Percentiles rank a stretch among this genome's conserved stretches.
phyloP scores from a whole-genome alignment of 2,113 vertebrate species.

The Ammodramus savannarum region DNA sequence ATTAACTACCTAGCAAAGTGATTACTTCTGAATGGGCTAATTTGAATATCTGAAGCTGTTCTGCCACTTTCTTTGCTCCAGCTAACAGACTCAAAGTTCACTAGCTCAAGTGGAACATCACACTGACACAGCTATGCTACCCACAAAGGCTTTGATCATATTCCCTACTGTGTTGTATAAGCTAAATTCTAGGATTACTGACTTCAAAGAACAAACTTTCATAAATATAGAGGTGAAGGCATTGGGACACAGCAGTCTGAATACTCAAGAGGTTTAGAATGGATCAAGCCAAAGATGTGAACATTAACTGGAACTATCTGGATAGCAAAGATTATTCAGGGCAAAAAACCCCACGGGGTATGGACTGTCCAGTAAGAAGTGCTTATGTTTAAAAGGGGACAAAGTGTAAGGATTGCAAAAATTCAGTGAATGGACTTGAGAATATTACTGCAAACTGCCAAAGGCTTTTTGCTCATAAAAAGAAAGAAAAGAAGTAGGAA shows the following conservation, averaged over 20 bases:
- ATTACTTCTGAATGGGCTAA: neutral
- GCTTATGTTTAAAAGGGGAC: neutral
- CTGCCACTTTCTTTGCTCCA: neutral
- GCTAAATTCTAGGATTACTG: neutral
- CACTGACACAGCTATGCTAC: neutral
- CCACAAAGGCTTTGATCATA: neutral
- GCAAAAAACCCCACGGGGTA: neutral
- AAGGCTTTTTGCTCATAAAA: neutral
- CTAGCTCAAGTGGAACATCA: slow-evolving; percentile 9
- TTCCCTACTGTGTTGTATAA: neutral
- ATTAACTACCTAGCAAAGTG: neutral
- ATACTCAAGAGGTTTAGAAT: neutral
- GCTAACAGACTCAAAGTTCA: neutral
- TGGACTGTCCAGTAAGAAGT: neutral
- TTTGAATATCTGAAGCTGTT: neutral
- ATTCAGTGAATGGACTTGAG: neutral
- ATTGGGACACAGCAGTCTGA: neutral
- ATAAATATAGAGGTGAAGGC: neutral
- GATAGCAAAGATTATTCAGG: neutral
- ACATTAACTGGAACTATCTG: neutral
- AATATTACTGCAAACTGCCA: neutral
- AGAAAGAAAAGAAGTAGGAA: neutral
- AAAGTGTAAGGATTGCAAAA: neutral
- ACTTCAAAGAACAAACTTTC: neutral
- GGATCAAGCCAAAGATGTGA: neutral